Conservation (phyloP, 2,113 vertebrate genomes). For the Pomatostomus ruficeps region DNA sequence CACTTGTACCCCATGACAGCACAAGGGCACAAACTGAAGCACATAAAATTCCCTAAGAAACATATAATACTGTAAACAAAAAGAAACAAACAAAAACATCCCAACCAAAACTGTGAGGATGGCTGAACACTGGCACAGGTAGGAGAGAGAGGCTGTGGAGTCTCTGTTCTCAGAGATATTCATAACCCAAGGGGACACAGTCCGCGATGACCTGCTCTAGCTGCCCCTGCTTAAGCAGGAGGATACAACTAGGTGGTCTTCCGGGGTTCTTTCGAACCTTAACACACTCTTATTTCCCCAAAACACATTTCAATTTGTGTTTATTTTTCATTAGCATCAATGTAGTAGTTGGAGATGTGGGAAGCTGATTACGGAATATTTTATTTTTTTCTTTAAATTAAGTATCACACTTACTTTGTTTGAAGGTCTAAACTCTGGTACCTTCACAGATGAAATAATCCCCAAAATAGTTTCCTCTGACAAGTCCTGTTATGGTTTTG, state of each 20-base stretch:
- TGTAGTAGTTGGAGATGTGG: not conserved
- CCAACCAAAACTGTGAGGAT: not conserved
- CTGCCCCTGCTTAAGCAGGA: not conserved
- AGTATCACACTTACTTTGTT: slow-evolving; percentile 79
- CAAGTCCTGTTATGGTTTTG: slow-evolving; percentile 76
- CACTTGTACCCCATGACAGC: not conserved
- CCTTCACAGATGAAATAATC: slow-evolving; percentile 77
- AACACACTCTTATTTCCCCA: not conserved
- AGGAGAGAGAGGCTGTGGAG: not conserved
- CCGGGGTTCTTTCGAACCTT: not conserved
- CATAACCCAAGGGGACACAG: not conserved
- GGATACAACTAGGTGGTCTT: not conserved
- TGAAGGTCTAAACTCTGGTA: slow-evolving; percentile 90
- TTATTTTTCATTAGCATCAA: not conserved
- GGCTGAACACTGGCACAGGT: not conserved
- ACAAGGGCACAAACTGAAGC: not conserved
- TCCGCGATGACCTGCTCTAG: not conserved
- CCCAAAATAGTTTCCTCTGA: slow-evolving; percentile 76
- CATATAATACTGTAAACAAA: not conserved
- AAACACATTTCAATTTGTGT: not conserved
- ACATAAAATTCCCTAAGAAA: not conserved
- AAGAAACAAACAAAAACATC: not conserved
- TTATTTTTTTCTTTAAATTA: not conserved
- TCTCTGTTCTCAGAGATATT: not conserved
- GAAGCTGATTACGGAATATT: not conserved